A percentile compares a stretch with the other conserved stretches of the same genome.
Conservation (phyloP, 2,797 vertebrate genomes). For the Poecilia velifera region DNA sequence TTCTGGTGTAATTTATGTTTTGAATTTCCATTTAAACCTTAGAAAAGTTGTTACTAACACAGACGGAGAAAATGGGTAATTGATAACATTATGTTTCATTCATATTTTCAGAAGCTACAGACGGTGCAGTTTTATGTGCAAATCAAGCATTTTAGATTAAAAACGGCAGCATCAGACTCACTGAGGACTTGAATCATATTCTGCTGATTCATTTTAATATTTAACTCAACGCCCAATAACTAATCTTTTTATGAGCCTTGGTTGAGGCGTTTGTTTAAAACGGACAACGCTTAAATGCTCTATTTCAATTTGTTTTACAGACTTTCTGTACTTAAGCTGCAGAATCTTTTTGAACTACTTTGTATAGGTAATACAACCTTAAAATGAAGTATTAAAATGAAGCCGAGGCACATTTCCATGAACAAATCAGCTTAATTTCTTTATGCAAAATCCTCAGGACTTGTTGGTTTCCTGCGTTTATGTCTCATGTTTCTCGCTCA, state of each 20-base stretch:
- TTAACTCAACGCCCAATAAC: not conserved
- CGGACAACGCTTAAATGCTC: not conserved
- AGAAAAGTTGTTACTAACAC: not conserved
- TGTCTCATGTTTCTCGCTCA: not conserved
- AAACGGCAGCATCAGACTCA: not conserved
- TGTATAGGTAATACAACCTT: not conserved
- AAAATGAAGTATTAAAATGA: not conserved
- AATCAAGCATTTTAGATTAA: not conserved
- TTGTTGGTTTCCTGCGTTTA: not conserved
- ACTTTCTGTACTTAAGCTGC: not conserved
- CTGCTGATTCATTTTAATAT: not conserved
- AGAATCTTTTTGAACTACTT: not conserved
- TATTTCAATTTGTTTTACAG: not conserved
- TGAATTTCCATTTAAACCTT: not conserved
- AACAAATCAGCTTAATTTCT: not conserved
- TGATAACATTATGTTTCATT: not conserved
- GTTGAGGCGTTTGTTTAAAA: not conserved
- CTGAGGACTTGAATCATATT: not conserved
- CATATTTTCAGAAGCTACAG: not conserved
- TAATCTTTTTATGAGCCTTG: not conserved
- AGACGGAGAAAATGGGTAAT: not conserved
- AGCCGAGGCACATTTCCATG: not conserved
- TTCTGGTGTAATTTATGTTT: not conserved
- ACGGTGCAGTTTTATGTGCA: not conserved
- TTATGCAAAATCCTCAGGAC: constrained; percentile 1